Percentiles rank a stretch among this genome's conserved stretches.
Evolutionary conservation across 2,888 invertebrate species (phyloP).

Genomic region (Acrobasis repandana): DNA sequence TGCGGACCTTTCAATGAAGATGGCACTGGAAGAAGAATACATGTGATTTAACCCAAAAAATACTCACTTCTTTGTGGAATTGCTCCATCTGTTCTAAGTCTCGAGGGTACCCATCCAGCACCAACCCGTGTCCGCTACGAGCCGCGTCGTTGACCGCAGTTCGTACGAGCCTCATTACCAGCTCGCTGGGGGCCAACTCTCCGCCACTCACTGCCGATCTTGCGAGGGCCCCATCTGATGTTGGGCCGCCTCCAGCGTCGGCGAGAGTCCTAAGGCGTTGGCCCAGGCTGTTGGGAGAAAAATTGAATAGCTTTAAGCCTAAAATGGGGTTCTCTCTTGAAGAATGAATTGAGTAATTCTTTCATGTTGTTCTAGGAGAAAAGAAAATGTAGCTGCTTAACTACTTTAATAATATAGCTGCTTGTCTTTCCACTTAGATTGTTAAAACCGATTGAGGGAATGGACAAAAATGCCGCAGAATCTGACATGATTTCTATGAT

Average conservation of each 20-base stretch:
- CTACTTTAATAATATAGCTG: too few relatives aligned
- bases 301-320: background rate
- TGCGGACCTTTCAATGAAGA: too few relatives aligned
- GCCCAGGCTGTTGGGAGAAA: conserved; percentile 83
- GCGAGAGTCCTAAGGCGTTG: conserved; percentile 89
- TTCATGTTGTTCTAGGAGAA: too few relatives aligned
- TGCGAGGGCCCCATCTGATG: conserved; percentile 85
- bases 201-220: conserved; percentile 89
- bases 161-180: conserved; percentile 89
- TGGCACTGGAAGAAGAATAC: too few relatives aligned
- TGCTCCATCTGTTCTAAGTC: conserved; percentile 93
- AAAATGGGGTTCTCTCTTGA: too few relatives aligned
- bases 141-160: conserved; percentile 83
- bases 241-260: conserved; percentile 84
- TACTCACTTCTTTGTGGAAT: conserved; percentile 93
- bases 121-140: conserved; percentile 87
- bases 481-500: too few relatives aligned
- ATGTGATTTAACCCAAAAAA: background rate
- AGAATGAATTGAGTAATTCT: too few relatives aligned
- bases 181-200: conserved; percentile 90
- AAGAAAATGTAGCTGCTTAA: too few relatives aligned
- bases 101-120: conserved; percentile 97
- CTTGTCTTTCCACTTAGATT: too few relatives aligned
- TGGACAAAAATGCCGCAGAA: too few relatives aligned
- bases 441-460: too few relatives aligned